Evolutionary conservation across 2,797 vertebrate species (phyloP), one percentile per base, ranked within the genome.

Genomic region (Crypturellus tataupa): DNA sequence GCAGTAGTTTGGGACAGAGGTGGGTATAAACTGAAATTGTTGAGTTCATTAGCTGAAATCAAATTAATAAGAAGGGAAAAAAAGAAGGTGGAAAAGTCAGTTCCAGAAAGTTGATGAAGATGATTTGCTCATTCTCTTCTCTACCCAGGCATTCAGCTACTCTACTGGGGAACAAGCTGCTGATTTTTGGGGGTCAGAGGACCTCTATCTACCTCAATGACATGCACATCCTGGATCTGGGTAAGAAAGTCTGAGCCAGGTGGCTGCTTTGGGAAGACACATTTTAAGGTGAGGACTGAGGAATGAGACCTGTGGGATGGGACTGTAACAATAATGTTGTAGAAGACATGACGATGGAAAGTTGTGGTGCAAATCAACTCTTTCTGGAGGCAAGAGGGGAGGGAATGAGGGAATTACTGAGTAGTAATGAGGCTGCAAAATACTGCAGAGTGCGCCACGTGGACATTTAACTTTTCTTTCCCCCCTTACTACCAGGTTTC

Each of bases 101-200:
- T 31, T 29, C 12, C 16, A 46, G 31, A 25, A 72, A 79, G 25
- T 67, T 62, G 16, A 40, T 42, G 60, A 75, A 51, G 37, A 33
- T 64, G 8, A 51, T 90, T 93, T 67, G 31, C 85, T 94, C 4
- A 33, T 63, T 90, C 59, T 37, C 19, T 83, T 87, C 56, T 85
- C 46, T 92, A 10, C 42, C 77, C 94, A 99, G 99, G 63, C 99
- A 99, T 96, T 98, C 98, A 3, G 98, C 98, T 85, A 98, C 98
- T 15, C 97, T 99, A 33, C 95, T 99, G 69, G 97, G 98, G 62
- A 97, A 99, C 69, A 99, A 98, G 79, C 67, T 99, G 85, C 63
- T 99, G 21, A 98, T 99, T 96, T 99, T 99, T 92, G 99, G 98
- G 19, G 99, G 99, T 8, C 87, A 76, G 49, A 98, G 97, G 68